A percentile compares a stretch with the other conserved stretches of the same genome.
Conservation (phyloP, 2,888 invertebrate species). For the Eilema griseolum region DNA sequence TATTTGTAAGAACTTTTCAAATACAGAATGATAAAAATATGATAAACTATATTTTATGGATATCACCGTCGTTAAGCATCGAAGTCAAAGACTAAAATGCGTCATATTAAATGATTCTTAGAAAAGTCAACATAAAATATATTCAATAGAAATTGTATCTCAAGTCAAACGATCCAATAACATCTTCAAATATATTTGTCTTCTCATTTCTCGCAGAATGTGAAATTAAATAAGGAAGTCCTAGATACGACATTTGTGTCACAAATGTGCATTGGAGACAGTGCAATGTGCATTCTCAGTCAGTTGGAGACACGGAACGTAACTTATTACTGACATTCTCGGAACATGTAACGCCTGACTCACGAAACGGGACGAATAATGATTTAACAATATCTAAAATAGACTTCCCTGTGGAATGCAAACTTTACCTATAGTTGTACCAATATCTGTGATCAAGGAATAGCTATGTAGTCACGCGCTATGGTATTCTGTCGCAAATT, state of each 20-base stretch:
- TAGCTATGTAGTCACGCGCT: slow-evolving; percentile 39
- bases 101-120: neutral
- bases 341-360: slow-evolving; percentile 70
- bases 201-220: slow-evolving; percentile 13
- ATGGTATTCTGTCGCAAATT: slow-evolving; percentile 39
- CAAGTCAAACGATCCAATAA: neutral
- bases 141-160: neutral
- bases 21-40: slow-evolving; percentile 21
- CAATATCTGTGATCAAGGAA: slow-evolving; percentile 42
- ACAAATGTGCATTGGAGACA: slow-evolving; percentile 55
- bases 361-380: slow-evolving; percentile 69
- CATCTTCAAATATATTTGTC: neutral
- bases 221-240: slow-evolving; percentile 20
- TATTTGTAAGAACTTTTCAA: slow-evolving; percentile 15
- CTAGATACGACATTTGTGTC: slow-evolving; percentile 18
- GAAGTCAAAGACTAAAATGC: too few relatives aligned
- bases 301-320: slow-evolving; percentile 52
- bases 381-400: slow-evolving; percentile 70
- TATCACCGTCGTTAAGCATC: neutral
- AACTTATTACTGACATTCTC: slow-evolving; percentile 66
- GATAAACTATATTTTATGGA: slow-evolving; percentile 8
- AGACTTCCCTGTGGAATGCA: slow-evolving; percentile 67
- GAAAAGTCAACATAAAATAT: neutral
- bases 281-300: slow-evolving; percentile 51
- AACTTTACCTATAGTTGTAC: slow-evolving; percentile 50